Conservation (phyloP, 64 coral and sea anemone species). For the Montipora capricornis region DNA sequence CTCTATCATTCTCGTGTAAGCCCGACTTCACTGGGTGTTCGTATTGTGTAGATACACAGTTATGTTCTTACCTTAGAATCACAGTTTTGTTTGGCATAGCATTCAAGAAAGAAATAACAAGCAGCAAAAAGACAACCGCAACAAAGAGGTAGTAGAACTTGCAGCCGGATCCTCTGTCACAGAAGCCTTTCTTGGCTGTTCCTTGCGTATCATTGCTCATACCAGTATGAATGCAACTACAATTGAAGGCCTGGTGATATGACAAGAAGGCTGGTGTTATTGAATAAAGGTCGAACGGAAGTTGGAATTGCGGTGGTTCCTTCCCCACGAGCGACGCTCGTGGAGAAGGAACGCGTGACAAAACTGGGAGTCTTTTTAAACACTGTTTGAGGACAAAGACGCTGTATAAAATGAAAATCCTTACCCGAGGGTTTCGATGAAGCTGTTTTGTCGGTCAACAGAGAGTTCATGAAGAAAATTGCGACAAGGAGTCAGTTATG, state of each 20-base stretch:
- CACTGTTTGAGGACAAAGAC: too few relatives aligned
- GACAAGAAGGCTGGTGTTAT: not conserved
- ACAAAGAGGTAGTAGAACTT: slow-evolving; percentile 9
- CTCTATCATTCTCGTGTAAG: too few relatives aligned
- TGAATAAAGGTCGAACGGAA: not conserved
- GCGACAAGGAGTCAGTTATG: too few relatives aligned
- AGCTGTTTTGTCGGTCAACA: too few relatives aligned
- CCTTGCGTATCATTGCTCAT: not conserved
- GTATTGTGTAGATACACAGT: not conserved
- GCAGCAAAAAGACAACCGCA: not conserved
- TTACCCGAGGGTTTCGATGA: too few relatives aligned
- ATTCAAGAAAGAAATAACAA: not conserved
- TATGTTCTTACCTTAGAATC: slow-evolving; percentile 27
- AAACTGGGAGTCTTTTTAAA: too few relatives aligned
- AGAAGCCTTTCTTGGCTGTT: not conserved
- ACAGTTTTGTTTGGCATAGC: slow-evolving; percentile 47
- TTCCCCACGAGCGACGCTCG: not conserved
- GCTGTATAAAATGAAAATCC: too few relatives aligned
- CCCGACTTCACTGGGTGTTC: too few relatives aligned
- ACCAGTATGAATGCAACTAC: not conserved
- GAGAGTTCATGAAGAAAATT: too few relatives aligned
- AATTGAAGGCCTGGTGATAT: not conserved
- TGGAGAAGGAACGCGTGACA: too few relatives aligned
- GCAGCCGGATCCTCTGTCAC: slow-evolving; percentile 23
- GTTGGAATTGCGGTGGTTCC: not conserved